These are phyloP conservation scores for Alcis repandata DNA, from an alignment of 2,888 invertebrate genomes.

Conservation along the genomic window DNA sequence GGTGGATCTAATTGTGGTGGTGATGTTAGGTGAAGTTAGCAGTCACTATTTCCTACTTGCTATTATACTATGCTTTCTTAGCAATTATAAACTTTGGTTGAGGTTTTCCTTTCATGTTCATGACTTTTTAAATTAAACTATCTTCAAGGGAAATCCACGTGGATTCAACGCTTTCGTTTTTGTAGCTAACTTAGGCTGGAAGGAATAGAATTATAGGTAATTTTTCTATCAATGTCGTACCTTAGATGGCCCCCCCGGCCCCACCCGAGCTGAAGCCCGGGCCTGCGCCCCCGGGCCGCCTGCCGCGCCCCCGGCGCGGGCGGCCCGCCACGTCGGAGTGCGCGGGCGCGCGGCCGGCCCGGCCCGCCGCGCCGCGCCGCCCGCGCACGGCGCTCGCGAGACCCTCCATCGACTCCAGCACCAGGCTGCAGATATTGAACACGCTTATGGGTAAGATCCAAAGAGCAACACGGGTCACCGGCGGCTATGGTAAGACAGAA, in stretches of 20 bases:
- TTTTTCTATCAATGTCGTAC: not conserved
- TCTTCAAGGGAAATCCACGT: too few relatives aligned
- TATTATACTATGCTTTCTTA: too few relatives aligned
- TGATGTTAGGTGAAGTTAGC: too few relatives aligned
- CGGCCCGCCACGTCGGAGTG: constrained; percentile 77
- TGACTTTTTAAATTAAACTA: too few relatives aligned
- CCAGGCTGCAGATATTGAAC: constrained; percentile 73
- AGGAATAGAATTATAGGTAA: not conserved
- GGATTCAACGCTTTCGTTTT: too few relatives aligned
- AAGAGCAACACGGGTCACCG: too few relatives aligned
- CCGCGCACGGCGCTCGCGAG: constrained; percentile 70
- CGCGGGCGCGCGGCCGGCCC: constrained; percentile 63
- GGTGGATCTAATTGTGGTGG: too few relatives aligned
- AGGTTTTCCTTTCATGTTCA: too few relatives aligned
- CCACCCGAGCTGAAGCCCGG: constrained; percentile 28
- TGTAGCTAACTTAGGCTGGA: too few relatives aligned
- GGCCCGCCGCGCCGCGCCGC: constrained; percentile 58
- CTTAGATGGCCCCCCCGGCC: not conserved
- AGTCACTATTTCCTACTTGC: too few relatives aligned
- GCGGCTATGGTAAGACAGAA: too few relatives aligned
- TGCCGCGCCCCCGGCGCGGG: constrained; percentile 32
- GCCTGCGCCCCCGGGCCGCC: constrained; percentile 17
- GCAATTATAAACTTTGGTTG: too few relatives aligned
- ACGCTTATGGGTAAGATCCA: constrained; percentile 74
- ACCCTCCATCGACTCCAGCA: constrained; percentile 56